phyloP scores from a whole-genome alignment of 2,797 vertebrate genomes.

The Sphenodon punctatus region DNA sequence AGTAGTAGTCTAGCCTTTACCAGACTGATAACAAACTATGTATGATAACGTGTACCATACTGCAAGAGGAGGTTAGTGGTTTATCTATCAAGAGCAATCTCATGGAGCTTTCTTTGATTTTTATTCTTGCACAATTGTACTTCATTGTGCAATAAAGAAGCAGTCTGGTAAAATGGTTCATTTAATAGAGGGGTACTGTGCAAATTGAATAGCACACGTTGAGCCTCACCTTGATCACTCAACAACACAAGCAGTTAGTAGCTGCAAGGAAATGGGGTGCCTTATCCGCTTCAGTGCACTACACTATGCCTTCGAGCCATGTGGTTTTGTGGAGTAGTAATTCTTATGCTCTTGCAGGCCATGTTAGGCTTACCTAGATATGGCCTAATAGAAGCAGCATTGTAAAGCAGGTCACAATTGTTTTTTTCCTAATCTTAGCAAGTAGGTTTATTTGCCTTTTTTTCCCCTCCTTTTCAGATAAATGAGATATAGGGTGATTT shows the following conservation, averaged over 20 bases:
- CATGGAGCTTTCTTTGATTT: not conserved
- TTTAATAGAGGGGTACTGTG: slow-evolving; percentile 15
- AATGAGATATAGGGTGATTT: too few species aligned
- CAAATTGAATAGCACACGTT: not conserved
- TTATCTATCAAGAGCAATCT: not conserved
- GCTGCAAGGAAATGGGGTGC: not conserved
- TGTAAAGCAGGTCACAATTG: not conserved
- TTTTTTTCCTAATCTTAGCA: too few species aligned
- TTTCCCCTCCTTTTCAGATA: not conserved
- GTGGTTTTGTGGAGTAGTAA: not conserved
- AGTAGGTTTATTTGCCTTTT: not conserved
- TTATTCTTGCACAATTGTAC: not conserved
- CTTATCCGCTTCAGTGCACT: not conserved
- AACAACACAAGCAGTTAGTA: not conserved
- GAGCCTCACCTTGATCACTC: not conserved
- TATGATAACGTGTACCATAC: not conserved
- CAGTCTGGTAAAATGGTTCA: not conserved
- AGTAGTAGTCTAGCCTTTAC: too few species aligned
- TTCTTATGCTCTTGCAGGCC: not conserved
- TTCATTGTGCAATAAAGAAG: not conserved
- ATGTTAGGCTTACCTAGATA: not conserved
- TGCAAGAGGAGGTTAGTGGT: not conserved
- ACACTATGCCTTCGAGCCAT: not conserved
- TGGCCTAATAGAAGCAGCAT: not conserved
- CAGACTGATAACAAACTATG: not conserved